phyloP scores from a whole-genome alignment of 2,797 vertebrate genomes.

The Eospalax fontanierii region DNA sequence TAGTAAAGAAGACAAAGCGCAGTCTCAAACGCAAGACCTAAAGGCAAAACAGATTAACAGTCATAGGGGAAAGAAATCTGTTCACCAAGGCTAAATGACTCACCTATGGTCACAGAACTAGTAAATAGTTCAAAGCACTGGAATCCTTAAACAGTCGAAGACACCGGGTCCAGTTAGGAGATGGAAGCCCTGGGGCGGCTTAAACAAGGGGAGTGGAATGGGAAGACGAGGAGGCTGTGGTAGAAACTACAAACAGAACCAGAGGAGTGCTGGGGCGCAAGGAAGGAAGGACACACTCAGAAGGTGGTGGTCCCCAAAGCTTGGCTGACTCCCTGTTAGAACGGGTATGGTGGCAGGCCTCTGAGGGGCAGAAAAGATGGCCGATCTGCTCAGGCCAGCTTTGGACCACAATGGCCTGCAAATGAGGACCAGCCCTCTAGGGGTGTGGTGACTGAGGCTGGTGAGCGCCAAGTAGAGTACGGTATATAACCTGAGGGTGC shows the following conservation, averaged over 20 bases:
- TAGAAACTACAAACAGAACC: background rate
- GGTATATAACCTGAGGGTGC: no score
- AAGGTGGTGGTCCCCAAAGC: no score
- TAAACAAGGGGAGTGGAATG: background rate
- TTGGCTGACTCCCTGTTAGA: background rate
- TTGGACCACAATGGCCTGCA: background rate
- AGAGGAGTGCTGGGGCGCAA: background rate
- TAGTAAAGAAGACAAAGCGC: background rate
- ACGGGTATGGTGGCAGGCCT: background rate
- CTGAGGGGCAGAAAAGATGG: background rate
- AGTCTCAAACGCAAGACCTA: background rate
- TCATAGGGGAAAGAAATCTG: background rate
- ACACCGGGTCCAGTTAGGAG: background rate
- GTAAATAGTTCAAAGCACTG: background rate
- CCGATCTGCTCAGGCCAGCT: background rate
- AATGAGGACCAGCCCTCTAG: background rate
- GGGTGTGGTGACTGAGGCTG: fast-evolving
- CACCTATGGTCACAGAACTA: background rate
- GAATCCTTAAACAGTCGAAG: background rate
- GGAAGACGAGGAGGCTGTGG: background rate
- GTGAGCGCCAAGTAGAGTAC: no score
- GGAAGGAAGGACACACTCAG: background rate
- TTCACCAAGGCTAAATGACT: background rate
- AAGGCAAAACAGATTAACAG: background rate
- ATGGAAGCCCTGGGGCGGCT: background rate